Conservation (phyloP, 2,797 vertebrate genomes). For the Hyperoplus lanceolatus region DNA sequence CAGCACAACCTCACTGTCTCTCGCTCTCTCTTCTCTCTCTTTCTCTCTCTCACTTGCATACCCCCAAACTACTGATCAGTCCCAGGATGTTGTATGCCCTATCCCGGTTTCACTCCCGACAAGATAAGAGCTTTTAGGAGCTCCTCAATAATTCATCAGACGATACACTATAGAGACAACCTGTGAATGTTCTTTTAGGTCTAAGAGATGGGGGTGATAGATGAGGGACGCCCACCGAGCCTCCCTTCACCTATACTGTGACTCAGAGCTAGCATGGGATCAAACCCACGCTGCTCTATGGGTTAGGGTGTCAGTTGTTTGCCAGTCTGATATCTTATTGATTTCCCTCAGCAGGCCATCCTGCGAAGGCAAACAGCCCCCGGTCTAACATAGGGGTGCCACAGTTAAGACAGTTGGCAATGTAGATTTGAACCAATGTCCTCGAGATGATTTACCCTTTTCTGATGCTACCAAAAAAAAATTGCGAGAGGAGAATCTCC, state of each 20-base stretch:
- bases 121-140: conserved; percentile 72
- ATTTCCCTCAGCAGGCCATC: conserved; percentile 16
- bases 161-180: conserved; percentile 43
- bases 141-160: conserved; percentile 76
- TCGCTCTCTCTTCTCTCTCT: conserved; percentile 1
- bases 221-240: conserved; percentile 45
- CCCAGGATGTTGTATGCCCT: conserved; percentile 57
- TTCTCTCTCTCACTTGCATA: conserved; percentile 35
- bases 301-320: conserved; percentile 45
- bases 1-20: conserved; percentile 32
- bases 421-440: conserved; percentile 3
- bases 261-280: conserved; percentile 21
- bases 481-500: background rate
- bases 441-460: conserved; percentile 4
- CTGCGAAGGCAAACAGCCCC: conserved; percentile 21
- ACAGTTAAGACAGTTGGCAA: background rate
- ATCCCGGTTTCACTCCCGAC: conserved; percentile 61
- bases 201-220: conserved; percentile 46
- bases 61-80: conserved; percentile 66
- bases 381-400: conserved; percentile 2
- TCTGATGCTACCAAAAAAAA: background rate
- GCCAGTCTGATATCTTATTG: conserved; percentile 44
- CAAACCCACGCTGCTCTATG: conserved; percentile 18
- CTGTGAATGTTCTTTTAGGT: conserved; percentile 60
- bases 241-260: background rate